These are phyloP conservation scores for Euglossa dilemma DNA, from an alignment of 1,140 invertebrate species.

Conservation along the genomic window DNA sequence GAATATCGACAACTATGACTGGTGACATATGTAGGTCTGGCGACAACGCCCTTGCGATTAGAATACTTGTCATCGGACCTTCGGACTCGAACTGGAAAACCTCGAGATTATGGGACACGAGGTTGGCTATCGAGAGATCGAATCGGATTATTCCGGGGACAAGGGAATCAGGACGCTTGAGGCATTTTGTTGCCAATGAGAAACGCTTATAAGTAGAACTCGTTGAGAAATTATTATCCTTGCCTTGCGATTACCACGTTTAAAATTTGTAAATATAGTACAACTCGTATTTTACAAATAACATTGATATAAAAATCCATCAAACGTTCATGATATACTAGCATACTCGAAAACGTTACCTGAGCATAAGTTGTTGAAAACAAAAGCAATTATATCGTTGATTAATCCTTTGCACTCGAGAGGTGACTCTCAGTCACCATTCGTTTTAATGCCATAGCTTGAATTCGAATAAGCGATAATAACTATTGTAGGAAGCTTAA, in stretches of 20 bases:
- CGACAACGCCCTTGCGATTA: too few species aligned
- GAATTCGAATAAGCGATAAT: too few species aligned
- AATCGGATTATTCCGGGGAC: background rate
- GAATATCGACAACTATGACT: too few species aligned
- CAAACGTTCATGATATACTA: slow-evolving; percentile 41
- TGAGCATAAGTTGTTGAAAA: too few species aligned
- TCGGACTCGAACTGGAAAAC: background rate
- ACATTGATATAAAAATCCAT: slow-evolving; percentile 63
- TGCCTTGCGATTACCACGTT: background rate
- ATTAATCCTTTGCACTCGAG: too few species aligned
- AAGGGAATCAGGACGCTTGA: background rate
- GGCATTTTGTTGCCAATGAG: background rate
- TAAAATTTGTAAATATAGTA: slow-evolving; percentile 57
- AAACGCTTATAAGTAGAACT: background rate
- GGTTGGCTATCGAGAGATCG: background rate
- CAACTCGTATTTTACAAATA: slow-evolving; percentile 59
- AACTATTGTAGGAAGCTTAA: too few species aligned
- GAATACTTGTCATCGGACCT: background rate
- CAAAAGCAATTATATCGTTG: too few species aligned
- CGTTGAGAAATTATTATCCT: background rate
- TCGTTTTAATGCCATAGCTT: too few species aligned
- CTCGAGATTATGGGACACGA: background rate
- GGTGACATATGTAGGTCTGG: too few species aligned
- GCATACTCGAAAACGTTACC: slow-evolving; percentile 30
- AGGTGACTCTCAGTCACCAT: too few species aligned